Evolutionary conservation across 2,113 vertebrate species (phyloP), one percentile per base, ranked within the genome.

Genomic region (Blennius ocellaris): DNA sequence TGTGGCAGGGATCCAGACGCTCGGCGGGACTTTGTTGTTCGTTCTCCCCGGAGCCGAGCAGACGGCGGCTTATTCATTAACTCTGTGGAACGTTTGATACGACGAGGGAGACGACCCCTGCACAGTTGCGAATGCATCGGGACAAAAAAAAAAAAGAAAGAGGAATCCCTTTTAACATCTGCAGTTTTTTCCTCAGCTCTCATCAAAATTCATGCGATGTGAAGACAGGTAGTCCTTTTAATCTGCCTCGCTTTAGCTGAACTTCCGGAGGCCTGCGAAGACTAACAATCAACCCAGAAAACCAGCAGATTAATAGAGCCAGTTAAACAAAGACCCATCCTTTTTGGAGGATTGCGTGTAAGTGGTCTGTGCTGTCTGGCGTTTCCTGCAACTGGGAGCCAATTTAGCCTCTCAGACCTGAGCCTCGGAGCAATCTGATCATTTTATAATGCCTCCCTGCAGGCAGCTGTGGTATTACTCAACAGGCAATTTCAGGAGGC

Each of bases 381-480:
- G 51, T 51, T 51, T 86, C 37, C 77, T 17, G 37, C 49, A 47
- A 53, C 48, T 76, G 64, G 63, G 58, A 74, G 78, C 67, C 71
- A 55, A 85, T 83, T 89, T 71, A 76, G 72, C 60, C 78, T 64
- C 59, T 60, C 43, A 76, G 41, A 83, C 80, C 68, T 57, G 49
- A 76, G 49, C 75, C 59, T 73, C 0, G 12, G 56, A 82, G 60
- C 64, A 39, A 62, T 82, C 70, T 73, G 81, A 84, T 86, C 78
- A 82, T 86, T 85, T 83, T 59, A 78, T 71, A 83, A 85, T 67
- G 76, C 71, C 41, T 84, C 63, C 63, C 74, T 76, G 11, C 73
- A 86, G 78, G 72, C 84, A 68, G 84, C 82, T 81, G 81, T 77
- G 85, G 76, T 80, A 65, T 88, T 85, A 86, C 85, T 81, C 84